Evolutionary conservation across 2,888 invertebrate species (phyloP), one percentile per base, ranked within the genome.

Genomic region (Silvanus unidentatus): DNA sequence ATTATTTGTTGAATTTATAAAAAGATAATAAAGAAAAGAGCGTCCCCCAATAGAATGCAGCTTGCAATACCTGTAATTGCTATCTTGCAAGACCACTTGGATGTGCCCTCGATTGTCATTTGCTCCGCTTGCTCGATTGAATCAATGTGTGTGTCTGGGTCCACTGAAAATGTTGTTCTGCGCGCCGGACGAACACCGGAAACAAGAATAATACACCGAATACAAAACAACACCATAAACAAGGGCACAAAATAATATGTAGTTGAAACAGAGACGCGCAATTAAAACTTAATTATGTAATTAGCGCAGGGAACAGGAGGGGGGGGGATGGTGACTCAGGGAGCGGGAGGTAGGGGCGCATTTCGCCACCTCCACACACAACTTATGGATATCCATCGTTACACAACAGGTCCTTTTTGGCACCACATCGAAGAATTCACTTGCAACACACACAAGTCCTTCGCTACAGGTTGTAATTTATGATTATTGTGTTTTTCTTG

Each of bases 1-100:
- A n/a, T n/a, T n/a, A n/a, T n/a, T n/a, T n/a, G n/a, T n/a, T n/a
- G n/a, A n/a, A 16, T n/a, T 13, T 41, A 34, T 40, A 41, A 22
- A 35, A 12, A 11, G 41, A 45, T 15, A 40, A 13, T 32, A 22
- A 43, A 36, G 14, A 44, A 16, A 41, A 36, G 22, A 16, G 42
- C 47, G 42, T 13, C 13, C 57, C 59, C 63, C 63, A 59, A 71
- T 72, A 73, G 73, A 73, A 72, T 72, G 73, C 72, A 72, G 73
- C 72, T 68, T 65, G 65, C 67, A 71, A 71, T 87, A 96, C 95
- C 95, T 93, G 95, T 96, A 74, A 96, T 95, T 77, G 94, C 94
- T 82, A 96, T 93, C 87, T 96, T 96, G 86, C 94, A 94, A 77
- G 95, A 95, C 96, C 96, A 96, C 81, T 96, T 95, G 76, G 95